These are phyloP conservation scores for Sminthopsis crassicaudata DNA, from an alignment of 2,113 vertebrate genomes.

Conservation along the genomic window DNA sequence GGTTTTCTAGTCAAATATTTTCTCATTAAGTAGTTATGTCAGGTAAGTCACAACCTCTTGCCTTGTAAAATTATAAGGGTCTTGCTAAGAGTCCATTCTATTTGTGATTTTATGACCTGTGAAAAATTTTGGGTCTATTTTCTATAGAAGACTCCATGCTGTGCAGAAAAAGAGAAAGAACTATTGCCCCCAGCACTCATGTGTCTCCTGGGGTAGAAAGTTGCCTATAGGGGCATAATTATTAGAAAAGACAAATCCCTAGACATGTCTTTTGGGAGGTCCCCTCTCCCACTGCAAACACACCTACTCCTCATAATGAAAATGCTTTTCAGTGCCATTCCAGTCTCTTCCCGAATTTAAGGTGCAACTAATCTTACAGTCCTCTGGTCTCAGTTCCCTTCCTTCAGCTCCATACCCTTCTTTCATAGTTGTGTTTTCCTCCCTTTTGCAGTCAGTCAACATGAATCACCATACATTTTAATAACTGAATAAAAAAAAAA, in stretches of 20 bases:
- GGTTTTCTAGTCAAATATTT: not conserved
- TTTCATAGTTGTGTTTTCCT: not conserved
- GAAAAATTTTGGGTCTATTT: too few species aligned
- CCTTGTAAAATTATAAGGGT: not conserved
- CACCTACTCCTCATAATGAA: not conserved
- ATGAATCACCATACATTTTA: not conserved
- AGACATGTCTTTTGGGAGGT: too few species aligned
- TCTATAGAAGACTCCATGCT: too few species aligned
- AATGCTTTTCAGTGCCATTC: not conserved
- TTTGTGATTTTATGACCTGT: not conserved
- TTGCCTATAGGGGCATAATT: not conserved
- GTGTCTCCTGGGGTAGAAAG: not conserved
- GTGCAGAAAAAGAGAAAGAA: too few species aligned
- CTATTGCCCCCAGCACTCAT: too few species aligned
- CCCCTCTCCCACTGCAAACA: too few species aligned
- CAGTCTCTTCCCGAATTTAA: not conserved
- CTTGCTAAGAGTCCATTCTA: not conserved
- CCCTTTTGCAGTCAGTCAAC: too few species aligned
- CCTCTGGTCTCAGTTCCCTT: not conserved
- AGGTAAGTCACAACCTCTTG: too few species aligned
- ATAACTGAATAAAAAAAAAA: not conserved
- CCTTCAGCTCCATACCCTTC: not conserved
- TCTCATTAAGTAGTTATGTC: not conserved
- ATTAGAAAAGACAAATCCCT: not conserved
- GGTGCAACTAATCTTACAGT: not conserved